phyloP scores from a whole-genome alignment of 23 tunicate species.

The Ciona savignyi region DNA sequence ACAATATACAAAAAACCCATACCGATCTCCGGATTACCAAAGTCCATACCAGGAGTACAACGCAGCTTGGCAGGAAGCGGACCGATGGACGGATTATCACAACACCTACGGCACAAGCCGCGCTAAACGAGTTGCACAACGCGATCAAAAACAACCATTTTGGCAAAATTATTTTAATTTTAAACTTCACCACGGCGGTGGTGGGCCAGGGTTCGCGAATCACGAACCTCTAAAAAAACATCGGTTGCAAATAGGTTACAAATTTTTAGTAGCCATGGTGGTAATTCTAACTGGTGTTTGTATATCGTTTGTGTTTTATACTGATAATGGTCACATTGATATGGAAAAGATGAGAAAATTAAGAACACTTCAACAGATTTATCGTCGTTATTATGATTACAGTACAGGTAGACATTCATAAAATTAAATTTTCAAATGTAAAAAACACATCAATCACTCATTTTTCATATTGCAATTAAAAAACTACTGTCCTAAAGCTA shows the following conservation, averaged over 20 bases:
- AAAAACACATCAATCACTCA: no score
- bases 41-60: slow-evolving; percentile 31
- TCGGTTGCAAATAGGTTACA: neutral
- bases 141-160: slow-evolving; percentile 6
- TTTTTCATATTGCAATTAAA: no score
- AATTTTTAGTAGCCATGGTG: neutral
- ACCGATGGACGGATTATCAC: slow-evolving; percentile 44
- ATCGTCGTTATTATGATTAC: no score
- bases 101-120: slow-evolving; percentile 18
- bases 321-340: neutral
- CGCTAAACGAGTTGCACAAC: slow-evolving; percentile 21
- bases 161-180: slow-evolving; percentile 36
- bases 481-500: no score
- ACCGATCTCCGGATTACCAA: slow-evolving; percentile 28
- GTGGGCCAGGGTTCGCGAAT: slow-evolving; percentile 40
- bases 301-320: neutral
- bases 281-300: neutral
- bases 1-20: neutral
- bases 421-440: no score
- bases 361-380: no score
- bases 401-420: no score
- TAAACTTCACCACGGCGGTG: slow-evolving; percentile 37
- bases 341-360: neutral
- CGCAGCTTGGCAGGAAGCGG: slow-evolving; percentile 9
- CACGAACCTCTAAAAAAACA: slow-evolving; percentile 9